These are phyloP conservation scores for Cydia splendana DNA, from an alignment of 1,140 invertebrate genomes.

Conservation along the genomic window DNA sequence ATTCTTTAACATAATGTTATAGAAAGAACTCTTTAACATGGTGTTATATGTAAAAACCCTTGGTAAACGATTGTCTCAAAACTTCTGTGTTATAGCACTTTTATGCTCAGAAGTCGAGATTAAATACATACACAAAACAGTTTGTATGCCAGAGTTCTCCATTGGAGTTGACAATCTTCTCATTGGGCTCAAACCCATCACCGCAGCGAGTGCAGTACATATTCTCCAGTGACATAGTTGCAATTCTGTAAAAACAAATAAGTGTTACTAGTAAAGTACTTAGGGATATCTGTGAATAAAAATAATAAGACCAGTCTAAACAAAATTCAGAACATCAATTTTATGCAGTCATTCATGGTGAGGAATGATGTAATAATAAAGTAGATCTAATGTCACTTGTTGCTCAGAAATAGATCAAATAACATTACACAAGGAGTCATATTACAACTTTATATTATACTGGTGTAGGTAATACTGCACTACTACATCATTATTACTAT, in stretches of 20 bases:
- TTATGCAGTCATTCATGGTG: neutral
- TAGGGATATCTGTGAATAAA: no score
- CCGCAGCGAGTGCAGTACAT: slow-evolving; percentile 97
- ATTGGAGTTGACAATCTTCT: slow-evolving; percentile 99
- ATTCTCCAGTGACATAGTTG: slow-evolving; percentile 90
- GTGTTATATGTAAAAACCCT: no score
- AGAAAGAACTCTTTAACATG: no score
- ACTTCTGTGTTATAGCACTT: neutral
- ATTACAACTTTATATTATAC: no score
- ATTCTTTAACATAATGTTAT: no score
- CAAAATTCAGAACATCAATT: neutral
- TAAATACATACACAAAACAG: slow-evolving; percentile 97
- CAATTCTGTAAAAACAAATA: slow-evolving; percentile 81
- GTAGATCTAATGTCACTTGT: neutral
- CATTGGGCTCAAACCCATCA: slow-evolving; percentile 96
- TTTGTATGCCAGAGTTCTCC: slow-evolving; percentile 99
- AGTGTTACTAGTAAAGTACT: neutral
- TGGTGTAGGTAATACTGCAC: no score
- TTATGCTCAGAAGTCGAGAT: neutral
- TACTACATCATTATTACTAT: no score
- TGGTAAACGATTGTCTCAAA: no score
- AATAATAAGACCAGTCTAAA: no score
- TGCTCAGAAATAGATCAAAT: no score
- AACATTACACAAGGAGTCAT: no score
- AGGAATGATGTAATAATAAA: neutral